These are phyloP conservation scores for Meriones unguiculatus DNA, from an alignment of 2,113 vertebrate genomes.

Conservation along the genomic window DNA sequence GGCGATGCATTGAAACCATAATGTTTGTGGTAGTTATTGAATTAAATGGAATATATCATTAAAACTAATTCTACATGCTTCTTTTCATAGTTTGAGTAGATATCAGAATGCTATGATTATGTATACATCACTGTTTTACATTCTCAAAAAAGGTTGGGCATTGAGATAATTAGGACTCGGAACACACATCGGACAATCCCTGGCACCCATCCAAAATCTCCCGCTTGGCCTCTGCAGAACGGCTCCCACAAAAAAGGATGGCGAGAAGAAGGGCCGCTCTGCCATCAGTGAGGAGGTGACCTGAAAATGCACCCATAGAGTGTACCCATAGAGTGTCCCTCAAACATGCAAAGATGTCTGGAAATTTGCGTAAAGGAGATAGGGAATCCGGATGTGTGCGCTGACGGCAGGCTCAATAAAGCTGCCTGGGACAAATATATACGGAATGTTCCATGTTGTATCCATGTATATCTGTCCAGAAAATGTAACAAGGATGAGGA, in stretches of 20 bases:
- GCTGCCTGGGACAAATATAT: neutral
- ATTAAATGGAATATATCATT: constrained; percentile 37
- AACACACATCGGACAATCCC: neutral
- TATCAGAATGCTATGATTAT: neutral
- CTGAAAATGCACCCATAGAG: neutral
- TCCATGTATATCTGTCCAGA: neutral
- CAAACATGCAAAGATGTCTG: neutral
- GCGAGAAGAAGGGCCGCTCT: too few species aligned
- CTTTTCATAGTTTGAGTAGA: constrained; percentile 5
- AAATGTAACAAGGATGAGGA: neutral
- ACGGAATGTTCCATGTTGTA: neutral
- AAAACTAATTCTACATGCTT: neutral
- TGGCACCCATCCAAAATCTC: neutral
- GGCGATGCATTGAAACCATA: neutral
- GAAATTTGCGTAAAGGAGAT: neutral
- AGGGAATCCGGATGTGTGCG: neutral
- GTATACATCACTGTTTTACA: neutral
- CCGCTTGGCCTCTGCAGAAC: neutral
- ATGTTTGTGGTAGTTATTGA: neutral
- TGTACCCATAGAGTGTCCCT: neutral
- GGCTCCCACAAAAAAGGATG: neutral
- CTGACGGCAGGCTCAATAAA: neutral
- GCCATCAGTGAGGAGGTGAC: neutral
- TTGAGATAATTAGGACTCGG: neutral
- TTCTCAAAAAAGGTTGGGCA: neutral